Conservation (phyloP, 2,113 vertebrate genomes). For the Brienomyrus brachyistius region DNA sequence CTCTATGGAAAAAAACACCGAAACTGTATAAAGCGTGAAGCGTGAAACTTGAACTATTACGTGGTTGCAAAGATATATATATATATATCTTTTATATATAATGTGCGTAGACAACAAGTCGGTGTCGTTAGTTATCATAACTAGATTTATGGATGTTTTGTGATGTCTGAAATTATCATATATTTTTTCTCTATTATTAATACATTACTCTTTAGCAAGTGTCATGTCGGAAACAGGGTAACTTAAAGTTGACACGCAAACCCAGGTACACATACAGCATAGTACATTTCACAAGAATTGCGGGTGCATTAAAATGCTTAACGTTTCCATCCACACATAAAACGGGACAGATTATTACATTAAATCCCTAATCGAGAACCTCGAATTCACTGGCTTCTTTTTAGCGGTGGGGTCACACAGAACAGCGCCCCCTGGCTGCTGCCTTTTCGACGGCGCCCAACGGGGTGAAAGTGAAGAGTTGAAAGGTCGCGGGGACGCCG, state of each 20-base stretch:
- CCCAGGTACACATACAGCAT: conserved; percentile 31
- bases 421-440: conserved; percentile 44
- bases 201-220: not conserved
- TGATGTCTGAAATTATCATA: not conserved
- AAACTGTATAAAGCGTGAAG: not conserved
- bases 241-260: conserved; percentile 35
- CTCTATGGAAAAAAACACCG: not conserved
- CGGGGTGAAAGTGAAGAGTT: conserved; percentile 43
- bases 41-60: not conserved
- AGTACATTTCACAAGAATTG: not conserved
- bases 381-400: not conserved
- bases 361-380: not conserved
- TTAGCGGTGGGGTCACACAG: not conserved
- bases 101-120: not conserved
- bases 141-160: not conserved
- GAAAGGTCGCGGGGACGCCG: conserved; percentile 37
- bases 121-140: not conserved
- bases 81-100: not conserved
- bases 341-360: not conserved
- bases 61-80: not conserved
- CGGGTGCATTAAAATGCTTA: not conserved
- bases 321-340: not conserved
- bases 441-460: not conserved
- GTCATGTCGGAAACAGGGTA: not conserved
- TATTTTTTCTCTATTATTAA: not conserved